A percentile compares a stretch with the other conserved stretches of the same genome.
phyloP scores from a whole-genome alignment of 2,797 vertebrate species.

The Gobionotothen gibberifrons region DNA sequence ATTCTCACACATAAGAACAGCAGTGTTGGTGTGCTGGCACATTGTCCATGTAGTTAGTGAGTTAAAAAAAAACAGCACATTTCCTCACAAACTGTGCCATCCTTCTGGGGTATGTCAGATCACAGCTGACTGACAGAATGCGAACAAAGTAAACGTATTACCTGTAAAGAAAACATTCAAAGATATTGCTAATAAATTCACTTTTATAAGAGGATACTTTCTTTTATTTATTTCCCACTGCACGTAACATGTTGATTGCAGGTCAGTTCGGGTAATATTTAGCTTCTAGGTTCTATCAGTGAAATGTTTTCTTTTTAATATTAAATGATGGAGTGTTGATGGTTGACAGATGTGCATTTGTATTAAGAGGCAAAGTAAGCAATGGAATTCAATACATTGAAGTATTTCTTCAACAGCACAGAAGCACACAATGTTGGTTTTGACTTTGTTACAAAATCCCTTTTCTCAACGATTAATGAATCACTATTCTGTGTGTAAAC shows the following conservation, averaged over 20 bases:
- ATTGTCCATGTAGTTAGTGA: background rate
- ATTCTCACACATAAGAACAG: constrained; percentile 26
- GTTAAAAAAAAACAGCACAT: constrained; percentile 15
- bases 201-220: background rate
- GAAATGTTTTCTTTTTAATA: background rate
- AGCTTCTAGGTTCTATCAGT: background rate
- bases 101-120: background rate
- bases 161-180: too few species aligned
- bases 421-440: background rate
- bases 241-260: background rate
- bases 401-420: background rate
- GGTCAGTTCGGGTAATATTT: background rate
- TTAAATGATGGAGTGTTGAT: background rate
- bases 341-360: background rate
- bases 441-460: background rate
- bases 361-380: background rate
- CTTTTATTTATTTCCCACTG: background rate
- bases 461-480: background rate
- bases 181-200: background rate
- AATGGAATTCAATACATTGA: background rate
- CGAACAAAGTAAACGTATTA: background rate
- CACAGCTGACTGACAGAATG: background rate
- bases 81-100: background rate
- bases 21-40: constrained; percentile 8
- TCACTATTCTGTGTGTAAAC: background rate